Evolutionary conservation across 2,888 invertebrate genomes (phyloP).

Genomic region (Platerodrilus igneus): DNA sequence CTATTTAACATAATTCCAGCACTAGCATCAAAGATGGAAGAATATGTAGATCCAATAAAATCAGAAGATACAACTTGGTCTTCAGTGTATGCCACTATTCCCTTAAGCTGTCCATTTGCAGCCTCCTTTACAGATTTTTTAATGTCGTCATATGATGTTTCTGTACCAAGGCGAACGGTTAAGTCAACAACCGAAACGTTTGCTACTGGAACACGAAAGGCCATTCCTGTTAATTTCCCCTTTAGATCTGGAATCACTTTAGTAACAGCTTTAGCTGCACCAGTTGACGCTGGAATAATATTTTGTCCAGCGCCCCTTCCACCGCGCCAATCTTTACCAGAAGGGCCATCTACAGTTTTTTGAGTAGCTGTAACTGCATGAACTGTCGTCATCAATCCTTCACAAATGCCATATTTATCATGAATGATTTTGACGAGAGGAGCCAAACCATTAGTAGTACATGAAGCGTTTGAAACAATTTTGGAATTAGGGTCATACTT

Average conservation of each 20-base stretch:
- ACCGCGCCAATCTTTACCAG: slow-evolving; percentile 58
- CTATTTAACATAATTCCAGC: slow-evolving; percentile 72
- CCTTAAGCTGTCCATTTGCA: slow-evolving; percentile 56
- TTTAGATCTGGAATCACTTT: slow-evolving; percentile 75
- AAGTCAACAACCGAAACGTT: slow-evolving; percentile 80
- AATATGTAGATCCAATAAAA: slow-evolving; percentile 61
- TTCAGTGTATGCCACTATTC: slow-evolving; percentile 65
- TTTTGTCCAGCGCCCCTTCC: slow-evolving; percentile 68
- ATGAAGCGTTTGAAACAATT: slow-evolving; percentile 70
- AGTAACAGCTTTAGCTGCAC: slow-evolving; percentile 77
- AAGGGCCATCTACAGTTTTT: slow-evolving; percentile 72
- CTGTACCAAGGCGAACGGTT: slow-evolving; percentile 55
- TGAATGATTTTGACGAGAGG: slow-evolving; percentile 75
- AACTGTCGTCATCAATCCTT: slow-evolving; percentile 75
- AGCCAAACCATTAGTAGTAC: slow-evolving; percentile 81
- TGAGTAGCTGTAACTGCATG: slow-evolving; percentile 76
- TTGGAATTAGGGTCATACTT: slow-evolving; percentile 58
- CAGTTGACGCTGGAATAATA: slow-evolving; percentile 71
- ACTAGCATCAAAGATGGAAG: slow-evolving; percentile 74
- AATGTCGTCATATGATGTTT: slow-evolving; percentile 58
- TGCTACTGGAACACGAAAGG: slow-evolving; percentile 76
- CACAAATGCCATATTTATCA: slow-evolving; percentile 64
- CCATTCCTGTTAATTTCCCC: slow-evolving; percentile 73
- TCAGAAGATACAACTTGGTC: slow-evolving; percentile 68
- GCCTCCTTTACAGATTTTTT: slow-evolving; percentile 56